Conservation (phyloP, 92 coral and sea anemone genomes). For the Palythoa grandiflora region DNA sequence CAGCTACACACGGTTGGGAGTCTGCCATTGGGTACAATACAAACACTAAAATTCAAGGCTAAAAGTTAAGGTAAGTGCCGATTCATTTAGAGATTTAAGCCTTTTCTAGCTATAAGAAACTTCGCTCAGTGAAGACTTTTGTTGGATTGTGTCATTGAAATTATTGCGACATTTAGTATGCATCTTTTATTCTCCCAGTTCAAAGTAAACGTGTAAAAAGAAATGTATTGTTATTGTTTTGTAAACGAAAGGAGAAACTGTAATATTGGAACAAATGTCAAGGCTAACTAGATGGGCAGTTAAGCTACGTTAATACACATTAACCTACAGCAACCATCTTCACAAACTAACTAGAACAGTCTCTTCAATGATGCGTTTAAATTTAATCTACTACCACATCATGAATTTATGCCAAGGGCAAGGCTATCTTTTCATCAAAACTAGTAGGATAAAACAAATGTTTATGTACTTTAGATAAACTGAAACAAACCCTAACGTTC, state of each 20-base stretch:
- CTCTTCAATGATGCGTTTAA: not conserved
- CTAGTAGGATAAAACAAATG: not conserved
- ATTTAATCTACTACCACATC: not conserved
- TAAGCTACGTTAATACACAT: not conserved
- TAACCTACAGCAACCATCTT: not conserved
- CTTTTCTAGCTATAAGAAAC: not conserved
- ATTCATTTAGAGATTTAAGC: not conserved
- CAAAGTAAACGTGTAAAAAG: not conserved
- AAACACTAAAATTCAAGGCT: not conserved
- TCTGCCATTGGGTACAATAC: not conserved
- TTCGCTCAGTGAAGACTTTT: not conserved
- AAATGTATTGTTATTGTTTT: not conserved
- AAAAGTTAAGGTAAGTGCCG: constrained; percentile 12
- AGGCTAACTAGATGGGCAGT: not conserved
- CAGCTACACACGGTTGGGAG: not conserved
- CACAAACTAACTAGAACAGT: not conserved
- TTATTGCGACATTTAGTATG: not conserved
- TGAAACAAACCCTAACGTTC: not conserved
- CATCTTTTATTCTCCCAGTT: not conserved
- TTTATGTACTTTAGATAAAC: not conserved
- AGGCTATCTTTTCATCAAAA: not conserved
- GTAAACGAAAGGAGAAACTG: not conserved
- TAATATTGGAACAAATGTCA: not conserved
- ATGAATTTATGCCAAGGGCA: not conserved
- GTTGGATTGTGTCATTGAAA: not conserved